Percentiles rank a stretch among this genome's conserved stretches.
phyloP scores from a whole-genome alignment of 1,140 invertebrate species.

The Calliopsis andreniformis region DNA sequence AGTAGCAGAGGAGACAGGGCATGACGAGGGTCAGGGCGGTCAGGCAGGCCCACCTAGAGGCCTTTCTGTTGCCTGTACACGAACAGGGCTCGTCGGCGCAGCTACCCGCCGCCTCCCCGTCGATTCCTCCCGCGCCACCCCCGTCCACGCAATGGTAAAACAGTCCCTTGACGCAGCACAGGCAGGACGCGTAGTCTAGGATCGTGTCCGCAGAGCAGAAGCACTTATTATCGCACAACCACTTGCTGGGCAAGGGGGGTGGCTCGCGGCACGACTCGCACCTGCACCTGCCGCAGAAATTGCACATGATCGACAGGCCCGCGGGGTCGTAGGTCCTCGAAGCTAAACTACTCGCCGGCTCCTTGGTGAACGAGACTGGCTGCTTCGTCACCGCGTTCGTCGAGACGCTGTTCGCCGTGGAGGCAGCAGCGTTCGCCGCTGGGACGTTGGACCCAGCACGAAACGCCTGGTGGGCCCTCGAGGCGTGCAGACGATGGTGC shows the following conservation, averaged over 20 bases:
- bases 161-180: constrained; percentile 95
- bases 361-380: constrained; percentile 83
- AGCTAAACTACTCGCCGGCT: constrained; percentile 74
- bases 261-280: constrained; percentile 94
- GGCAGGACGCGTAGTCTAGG: constrained; percentile 93
- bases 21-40: constrained; percentile 89
- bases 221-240: constrained; percentile 93
- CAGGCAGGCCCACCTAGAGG: constrained; percentile 92
- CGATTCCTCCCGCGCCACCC: constrained; percentile 84
- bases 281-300: constrained; percentile 91
- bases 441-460: constrained; percentile 23
- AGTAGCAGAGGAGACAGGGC: constrained; percentile 95
- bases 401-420: constrained; percentile 60
- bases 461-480: constrained; percentile 50
- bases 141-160: constrained; percentile 95
- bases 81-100: constrained; percentile 94
- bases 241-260: constrained; percentile 90
- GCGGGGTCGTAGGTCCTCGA: constrained; percentile 69
- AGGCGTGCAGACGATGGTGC: constrained; percentile 69
- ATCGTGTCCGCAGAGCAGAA: constrained; percentile 92
- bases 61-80: constrained; percentile 87
- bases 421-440: constrained; percentile 67
- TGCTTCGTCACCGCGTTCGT: constrained; percentile 81
- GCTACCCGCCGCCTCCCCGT: constrained; percentile 81
- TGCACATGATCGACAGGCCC: constrained; percentile 88